Evolutionary conservation across 2,888 invertebrate species (phyloP), one percentile per base, ranked within the genome.

Genomic region (Chrysolina oricalcia): DNA sequence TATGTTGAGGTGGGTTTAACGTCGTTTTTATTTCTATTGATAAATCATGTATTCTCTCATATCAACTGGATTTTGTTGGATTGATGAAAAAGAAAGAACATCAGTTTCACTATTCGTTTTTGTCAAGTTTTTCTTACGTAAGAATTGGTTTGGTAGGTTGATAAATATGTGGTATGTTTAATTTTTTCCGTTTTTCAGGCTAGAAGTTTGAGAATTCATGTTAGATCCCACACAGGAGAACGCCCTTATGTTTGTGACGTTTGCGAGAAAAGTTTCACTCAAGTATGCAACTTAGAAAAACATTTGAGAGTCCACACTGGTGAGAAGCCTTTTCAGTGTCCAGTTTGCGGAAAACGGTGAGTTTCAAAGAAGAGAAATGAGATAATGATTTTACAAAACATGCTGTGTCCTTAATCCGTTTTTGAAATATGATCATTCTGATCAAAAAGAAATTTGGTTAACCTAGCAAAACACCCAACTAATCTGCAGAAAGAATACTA

Each of bases 251-350:
- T 86, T 48, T 89, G 89, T 78, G 83, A 87, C 41, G 81, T 89
- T 65, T 89, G 89, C 78, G 82, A 87, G 41, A 89, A 89, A 82
- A 87, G 86, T 65, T 89, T 89, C 76, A 89, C 89, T 0, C 89
- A 89, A 79, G 79, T 86, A 40, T 89, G 89, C 74, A 89, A 89
- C 82, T 83, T 89, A 66, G 89, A 89, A 74, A 89, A 89, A 77
- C 89, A 89, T 81, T 75, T 89, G 21, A 82, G 89, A n/a, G 88
- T 89, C 5, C 89, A 89, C 73, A 89, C 89, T 4, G 89, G 89
- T 0, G 89, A 89, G 79, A 89, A 89, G 78, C 89, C 89, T 8
- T 89, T 86, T 78, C 77, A 86, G 69, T 89, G 89, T 81, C 86
- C 88, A 5, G 84, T 89, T 70, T 89, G 89, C 77, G 88, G 88